phyloP scores from a whole-genome alignment of 2,113 vertebrate species.

The Peromyscus californicus region DNA sequence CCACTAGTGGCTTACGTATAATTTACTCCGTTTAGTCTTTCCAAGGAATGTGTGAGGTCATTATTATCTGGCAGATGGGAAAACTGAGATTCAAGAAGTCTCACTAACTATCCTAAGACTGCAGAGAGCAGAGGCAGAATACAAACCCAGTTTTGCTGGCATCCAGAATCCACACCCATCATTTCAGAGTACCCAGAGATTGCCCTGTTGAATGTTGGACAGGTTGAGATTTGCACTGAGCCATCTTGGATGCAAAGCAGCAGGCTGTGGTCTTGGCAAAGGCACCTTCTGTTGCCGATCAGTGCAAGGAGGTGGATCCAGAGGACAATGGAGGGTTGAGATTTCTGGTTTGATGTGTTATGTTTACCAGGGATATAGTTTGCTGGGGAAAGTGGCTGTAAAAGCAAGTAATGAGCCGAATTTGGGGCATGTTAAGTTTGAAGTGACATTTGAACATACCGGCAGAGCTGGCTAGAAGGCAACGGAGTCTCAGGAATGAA shows the following conservation, averaged over 20 bases:
- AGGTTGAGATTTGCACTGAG: slow-evolving; percentile 17
- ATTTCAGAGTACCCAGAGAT: neutral
- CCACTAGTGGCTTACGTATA: neutral
- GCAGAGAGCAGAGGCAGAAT: neutral
- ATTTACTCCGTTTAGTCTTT: slow-evolving; percentile 8
- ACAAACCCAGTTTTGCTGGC: neutral
- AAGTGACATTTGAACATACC: neutral
- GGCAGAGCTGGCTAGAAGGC: neutral
- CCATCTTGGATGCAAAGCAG: neutral
- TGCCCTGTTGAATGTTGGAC: neutral
- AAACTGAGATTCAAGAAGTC: neutral
- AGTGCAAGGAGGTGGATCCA: neutral
- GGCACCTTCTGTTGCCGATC: neutral
- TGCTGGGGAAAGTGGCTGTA: neutral
- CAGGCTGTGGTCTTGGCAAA: neutral
- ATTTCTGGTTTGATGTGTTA: neutral
- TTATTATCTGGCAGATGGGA: slow-evolving; percentile 40
- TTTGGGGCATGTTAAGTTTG: neutral
- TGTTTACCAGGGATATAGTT: neutral
- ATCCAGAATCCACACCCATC: neutral
- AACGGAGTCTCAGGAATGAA: neutral
- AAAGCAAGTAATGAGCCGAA: neutral
- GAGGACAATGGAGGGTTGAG: neutral
- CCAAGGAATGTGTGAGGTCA: slow-evolving; percentile 35
- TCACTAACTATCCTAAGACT: neutral